Evolutionary conservation across 2,797 vertebrate genomes (phyloP).

Genomic region (Onychomys leucogaster): DNA sequence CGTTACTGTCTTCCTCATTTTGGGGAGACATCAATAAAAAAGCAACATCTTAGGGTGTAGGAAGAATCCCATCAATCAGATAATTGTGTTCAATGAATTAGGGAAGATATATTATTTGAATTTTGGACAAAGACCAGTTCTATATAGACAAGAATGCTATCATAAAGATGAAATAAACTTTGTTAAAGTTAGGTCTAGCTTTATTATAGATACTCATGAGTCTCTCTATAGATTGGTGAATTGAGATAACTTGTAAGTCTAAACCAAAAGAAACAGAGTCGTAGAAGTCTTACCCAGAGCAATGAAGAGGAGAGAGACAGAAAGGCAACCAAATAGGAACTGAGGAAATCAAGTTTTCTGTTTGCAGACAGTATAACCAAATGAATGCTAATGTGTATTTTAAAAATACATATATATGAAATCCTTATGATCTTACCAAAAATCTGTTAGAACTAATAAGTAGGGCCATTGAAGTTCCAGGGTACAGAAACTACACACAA

Average conservation of each 20-base stretch:
- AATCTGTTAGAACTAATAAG: not conserved
- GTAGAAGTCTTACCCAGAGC: not conserved
- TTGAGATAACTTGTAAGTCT: not conserved
- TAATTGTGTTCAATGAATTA: not conserved
- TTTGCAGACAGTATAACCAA: not conserved
- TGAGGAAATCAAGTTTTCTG: not conserved
- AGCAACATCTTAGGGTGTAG: not conserved
- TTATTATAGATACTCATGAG: not conserved
- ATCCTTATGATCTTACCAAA: not conserved
- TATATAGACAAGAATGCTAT: not conserved
- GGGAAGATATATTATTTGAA: not conserved
- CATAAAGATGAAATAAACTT: not conserved
- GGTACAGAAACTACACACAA: not conserved
- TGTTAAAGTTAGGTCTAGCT: not conserved
- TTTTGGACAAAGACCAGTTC: not conserved
- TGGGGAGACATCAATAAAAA: not conserved
- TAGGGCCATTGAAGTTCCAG: not conserved
- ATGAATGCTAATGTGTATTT: not conserved
- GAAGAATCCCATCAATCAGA: not conserved
- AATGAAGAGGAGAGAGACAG: not conserved
- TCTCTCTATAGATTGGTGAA: not conserved
- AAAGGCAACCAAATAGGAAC: not conserved
- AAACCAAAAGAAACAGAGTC: not conserved
- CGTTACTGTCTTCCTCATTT: not conserved
- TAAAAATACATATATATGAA: not conserved